Base-by-base conservation (phyloP, 1,140 invertebrate species). In the Drosophila truncata region DNA sequence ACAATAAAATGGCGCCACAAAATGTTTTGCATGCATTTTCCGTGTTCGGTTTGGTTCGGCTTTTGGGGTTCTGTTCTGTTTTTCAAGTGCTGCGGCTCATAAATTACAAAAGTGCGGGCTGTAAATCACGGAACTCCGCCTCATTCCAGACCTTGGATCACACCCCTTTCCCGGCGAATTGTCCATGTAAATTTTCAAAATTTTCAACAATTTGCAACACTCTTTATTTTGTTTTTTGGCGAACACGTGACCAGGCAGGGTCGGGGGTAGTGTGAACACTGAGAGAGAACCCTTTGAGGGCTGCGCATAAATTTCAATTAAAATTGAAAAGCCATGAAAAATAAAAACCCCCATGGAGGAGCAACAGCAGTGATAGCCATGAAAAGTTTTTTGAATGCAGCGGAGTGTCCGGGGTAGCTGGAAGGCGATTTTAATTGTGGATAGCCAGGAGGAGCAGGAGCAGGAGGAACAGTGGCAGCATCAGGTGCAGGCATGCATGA, bases 241-340 rank as follows among this genome's bases (percentile, higher is more conserved):
- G 39, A 78, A 64, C 85, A 88, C 85, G 85, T 90, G 85, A 54
- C 84, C 72, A 20, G n/a, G 13, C 35, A 13, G 20, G 57, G 39
- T 39, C 18, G 71, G 54, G 39, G 52, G 61, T 72, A 72, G 69
- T 72, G 66, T 31, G 41, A 52, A 42, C 69, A 69, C 20, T 11
- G 20, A 44, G 16, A 10, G 42, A 79, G 37, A 82, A 77, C 70
- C 82, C 75, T 82, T 79, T 80, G 52, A 33, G 66, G 31, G 49
- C 55, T 61, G 86, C 35, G 85, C 86, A 91, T 90, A 90, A 90
- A 90, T 90, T 90, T 90, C 86, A 90, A 90, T 90, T 90, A 91
- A 85, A 90, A 90, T 90, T 76, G 81, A 85, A 90, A 90, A 85
- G 81, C 85, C 85, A 90, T 90, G 85, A 82, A 90, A 90, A 82